Evolutionary conservation across 2,888 invertebrate species (phyloP).

Genomic region (Drosophila trichaetosa): DNA sequence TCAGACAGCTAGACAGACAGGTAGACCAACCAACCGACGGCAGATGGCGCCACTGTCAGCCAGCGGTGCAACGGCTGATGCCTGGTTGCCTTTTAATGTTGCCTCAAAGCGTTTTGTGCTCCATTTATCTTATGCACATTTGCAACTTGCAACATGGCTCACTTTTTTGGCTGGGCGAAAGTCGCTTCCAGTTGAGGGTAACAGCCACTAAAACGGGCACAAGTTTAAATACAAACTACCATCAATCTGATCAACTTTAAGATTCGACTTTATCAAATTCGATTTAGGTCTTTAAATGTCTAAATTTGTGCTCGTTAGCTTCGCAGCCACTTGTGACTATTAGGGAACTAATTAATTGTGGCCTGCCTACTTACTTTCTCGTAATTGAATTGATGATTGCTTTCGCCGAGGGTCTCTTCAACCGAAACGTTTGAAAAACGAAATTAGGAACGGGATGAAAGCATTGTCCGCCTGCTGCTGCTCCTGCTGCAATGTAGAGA

Average conservation of each 20-base stretch:
- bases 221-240: slow-evolving; percentile 7
- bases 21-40: slow-evolving; percentile 18
- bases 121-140: slow-evolving; percentile 67
- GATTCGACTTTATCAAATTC: not conserved
- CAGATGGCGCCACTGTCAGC: slow-evolving; percentile 53
- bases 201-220: not conserved
- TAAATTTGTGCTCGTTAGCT: not conserved
- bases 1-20: not conserved
- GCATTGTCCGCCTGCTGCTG: slow-evolving; percentile 17
- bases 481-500: slow-evolving; percentile 9
- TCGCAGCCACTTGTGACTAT: not conserved
- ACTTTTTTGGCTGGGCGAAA: slow-evolving; percentile 23
- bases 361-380: not conserved
- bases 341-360: not conserved
- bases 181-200: slow-evolving; percentile 6
- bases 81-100: slow-evolving; percentile 63
- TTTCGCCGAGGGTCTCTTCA: not conserved
- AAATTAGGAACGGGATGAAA: not conserved
- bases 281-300: not conserved
- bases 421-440: not conserved
- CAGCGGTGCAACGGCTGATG: slow-evolving; percentile 4
- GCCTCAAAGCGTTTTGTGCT: slow-evolving; percentile 69
- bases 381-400: slow-evolving; percentile 31
- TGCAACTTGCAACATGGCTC: slow-evolving; percentile 25
- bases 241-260: slow-evolving; percentile 29